phyloP scores from a whole-genome alignment of 2,113 vertebrate species.

The Acinonyx jubatus region DNA sequence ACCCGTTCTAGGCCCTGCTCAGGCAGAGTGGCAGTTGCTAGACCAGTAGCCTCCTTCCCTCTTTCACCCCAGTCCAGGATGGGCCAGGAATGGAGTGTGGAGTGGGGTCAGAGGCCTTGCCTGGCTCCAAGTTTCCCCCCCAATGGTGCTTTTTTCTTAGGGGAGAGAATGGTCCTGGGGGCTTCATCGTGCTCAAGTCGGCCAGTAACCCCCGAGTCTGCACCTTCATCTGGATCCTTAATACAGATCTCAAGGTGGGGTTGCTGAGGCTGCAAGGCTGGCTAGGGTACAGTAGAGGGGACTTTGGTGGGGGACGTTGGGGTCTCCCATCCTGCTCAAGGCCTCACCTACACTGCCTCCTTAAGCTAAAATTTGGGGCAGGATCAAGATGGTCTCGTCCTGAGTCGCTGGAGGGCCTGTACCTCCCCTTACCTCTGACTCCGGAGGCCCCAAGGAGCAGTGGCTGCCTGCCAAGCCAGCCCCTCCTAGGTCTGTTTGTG shows the following conservation, averaged over 20 bases:
- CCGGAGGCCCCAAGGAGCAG: background rate
- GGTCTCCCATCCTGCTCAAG: background rate
- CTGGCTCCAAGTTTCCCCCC: no score
- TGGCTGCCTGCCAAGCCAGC: background rate
- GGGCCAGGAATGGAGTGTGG: background rate
- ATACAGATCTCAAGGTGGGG: slow-evolving; percentile 96
- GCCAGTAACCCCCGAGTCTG: slow-evolving; percentile 92
- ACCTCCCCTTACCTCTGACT: background rate
- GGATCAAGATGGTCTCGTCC: background rate
- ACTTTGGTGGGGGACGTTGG: background rate
- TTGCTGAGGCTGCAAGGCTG: background rate
- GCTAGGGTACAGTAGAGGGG: background rate
- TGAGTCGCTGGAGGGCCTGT: background rate
- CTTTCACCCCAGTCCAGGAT: background rate
- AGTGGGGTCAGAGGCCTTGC: fast-evolving
- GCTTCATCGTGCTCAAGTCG: slow-evolving; percentile 95
- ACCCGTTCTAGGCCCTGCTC: background rate
- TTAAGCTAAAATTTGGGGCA: background rate
- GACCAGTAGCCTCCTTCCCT: background rate
- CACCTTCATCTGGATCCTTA: slow-evolving; percentile 98
- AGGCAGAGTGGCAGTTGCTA: background rate
- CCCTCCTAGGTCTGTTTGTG: background rate
- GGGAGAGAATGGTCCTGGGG: slow-evolving; percentile 96
- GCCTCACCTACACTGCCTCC: background rate
- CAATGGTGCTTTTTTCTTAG: slow-evolving; percentile 76